A percentile compares a stretch with the other conserved stretches of the same genome.
phyloP scores from a whole-genome alignment of 2,888 invertebrate species.

The Apodemia duryi region DNA sequence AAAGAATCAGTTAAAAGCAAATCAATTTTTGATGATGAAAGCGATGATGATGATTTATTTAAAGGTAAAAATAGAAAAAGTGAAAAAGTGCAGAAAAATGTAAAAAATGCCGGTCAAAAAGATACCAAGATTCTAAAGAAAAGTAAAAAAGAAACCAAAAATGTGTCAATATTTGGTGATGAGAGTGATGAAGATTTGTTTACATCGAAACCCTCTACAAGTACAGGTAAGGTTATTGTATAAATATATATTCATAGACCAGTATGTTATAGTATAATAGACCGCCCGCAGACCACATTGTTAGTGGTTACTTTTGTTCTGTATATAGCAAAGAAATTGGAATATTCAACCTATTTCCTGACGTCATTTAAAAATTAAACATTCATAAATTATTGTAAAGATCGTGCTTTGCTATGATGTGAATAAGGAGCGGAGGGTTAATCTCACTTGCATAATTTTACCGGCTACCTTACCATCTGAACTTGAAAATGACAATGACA shows the following conservation, averaged over 20 bases:
- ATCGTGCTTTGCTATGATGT: too few species aligned
- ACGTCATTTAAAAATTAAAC: too few species aligned
- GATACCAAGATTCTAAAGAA: slow-evolving; percentile 38
- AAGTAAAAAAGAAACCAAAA: slow-evolving; percentile 34
- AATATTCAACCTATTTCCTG: too few species aligned
- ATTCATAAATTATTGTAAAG: too few species aligned
- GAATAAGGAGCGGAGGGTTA: too few species aligned
- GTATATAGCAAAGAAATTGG: too few species aligned
- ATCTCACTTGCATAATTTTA: too few species aligned
- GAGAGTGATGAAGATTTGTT: slow-evolving; percentile 60
- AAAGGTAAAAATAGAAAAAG: slow-evolving; percentile 40
- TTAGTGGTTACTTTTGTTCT: too few species aligned
- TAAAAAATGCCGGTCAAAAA: slow-evolving; percentile 16
- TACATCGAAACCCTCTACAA: slow-evolving; percentile 42
- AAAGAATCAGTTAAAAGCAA: slow-evolving; percentile 30
- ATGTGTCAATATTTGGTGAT: slow-evolving; percentile 56
- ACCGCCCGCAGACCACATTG: background rate
- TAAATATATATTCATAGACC: too few species aligned
- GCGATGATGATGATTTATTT: slow-evolving; percentile 58
- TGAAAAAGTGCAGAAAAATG: slow-evolving; percentile 14
- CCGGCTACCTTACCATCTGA: too few species aligned
- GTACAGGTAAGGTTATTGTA: slow-evolving; percentile 38
- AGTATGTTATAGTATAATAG: too few species aligned
- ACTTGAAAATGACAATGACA: too few species aligned
- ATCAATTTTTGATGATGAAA: slow-evolving; percentile 50